Conservation (phyloP, 2,888 invertebrate species). For the Drosophila nigricruria region DNA sequence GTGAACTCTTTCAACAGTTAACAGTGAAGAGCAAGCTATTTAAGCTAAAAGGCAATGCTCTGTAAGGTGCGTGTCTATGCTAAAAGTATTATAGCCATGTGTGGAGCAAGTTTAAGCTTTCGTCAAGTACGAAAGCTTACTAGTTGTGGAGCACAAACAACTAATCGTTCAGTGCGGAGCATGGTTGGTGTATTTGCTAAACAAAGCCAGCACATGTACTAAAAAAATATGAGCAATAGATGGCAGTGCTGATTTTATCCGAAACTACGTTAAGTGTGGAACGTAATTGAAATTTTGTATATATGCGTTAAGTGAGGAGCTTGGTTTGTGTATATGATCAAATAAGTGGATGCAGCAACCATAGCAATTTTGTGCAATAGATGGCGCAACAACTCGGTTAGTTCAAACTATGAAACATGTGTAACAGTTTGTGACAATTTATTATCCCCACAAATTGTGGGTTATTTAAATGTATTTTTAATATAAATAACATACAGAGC, state of each 20-base stretch:
- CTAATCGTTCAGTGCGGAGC: background rate
- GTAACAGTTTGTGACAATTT: slow-evolving; percentile 6
- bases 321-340: background rate
- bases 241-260: background rate
- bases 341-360: background rate
- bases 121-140: background rate
- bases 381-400: background rate
- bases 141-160: background rate
- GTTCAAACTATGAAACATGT: background rate
- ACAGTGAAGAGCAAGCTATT: background rate
- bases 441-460: slow-evolving; percentile 3
- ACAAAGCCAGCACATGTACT: background rate
- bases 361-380: background rate
- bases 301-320: background rate
- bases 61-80: background rate
- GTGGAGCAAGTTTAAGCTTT: background rate
- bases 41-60: background rate
- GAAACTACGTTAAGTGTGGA: background rate
- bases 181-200: background rate
- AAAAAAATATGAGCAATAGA: background rate
- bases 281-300: background rate
- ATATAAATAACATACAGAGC: slow-evolving; percentile 18
- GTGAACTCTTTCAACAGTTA: background rate
- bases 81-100: background rate
- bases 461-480: background rate